Conservation (phyloP, 2,113 vertebrate genomes). For the Eurypyga helias region DNA sequence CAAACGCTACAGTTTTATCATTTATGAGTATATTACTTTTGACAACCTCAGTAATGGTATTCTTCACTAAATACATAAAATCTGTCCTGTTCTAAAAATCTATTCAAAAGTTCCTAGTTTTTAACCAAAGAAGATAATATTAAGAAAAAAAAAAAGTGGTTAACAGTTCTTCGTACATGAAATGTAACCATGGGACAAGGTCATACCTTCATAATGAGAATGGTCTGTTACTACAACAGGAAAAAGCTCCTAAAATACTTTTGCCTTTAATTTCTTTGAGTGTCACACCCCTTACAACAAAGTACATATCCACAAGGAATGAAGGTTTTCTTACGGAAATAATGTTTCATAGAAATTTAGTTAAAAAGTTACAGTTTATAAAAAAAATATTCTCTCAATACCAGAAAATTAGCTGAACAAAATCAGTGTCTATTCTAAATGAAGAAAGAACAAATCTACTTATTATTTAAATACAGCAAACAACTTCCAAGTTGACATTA, state of each 20-base stretch:
- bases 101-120: conserved; percentile 18
- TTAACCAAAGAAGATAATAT: background rate
- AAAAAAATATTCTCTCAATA: background rate
- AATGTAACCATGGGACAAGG: background rate
- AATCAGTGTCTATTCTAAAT: background rate
- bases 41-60: conserved; percentile 47
- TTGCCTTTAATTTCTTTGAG: background rate
- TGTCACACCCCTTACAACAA: background rate
- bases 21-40: conserved; percentile 49
- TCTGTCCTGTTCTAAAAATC: background rate
- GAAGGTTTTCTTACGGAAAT: background rate
- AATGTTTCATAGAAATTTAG: background rate
- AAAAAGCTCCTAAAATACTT: background rate
- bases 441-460: background rate
- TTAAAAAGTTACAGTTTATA: background rate
- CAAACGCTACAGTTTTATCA: conserved; percentile 43
- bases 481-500: background rate
- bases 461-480: background rate
- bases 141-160: too few species aligned
- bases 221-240: background rate
- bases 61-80: conserved; percentile 48
- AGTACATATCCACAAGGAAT: background rate
- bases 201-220: background rate
- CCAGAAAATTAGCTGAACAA: background rate
- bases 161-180: too few species aligned